These are phyloP conservation scores for Thereva nobilitata DNA, from an alignment of 2,888 invertebrate genomes.

Conservation along the genomic window DNA sequence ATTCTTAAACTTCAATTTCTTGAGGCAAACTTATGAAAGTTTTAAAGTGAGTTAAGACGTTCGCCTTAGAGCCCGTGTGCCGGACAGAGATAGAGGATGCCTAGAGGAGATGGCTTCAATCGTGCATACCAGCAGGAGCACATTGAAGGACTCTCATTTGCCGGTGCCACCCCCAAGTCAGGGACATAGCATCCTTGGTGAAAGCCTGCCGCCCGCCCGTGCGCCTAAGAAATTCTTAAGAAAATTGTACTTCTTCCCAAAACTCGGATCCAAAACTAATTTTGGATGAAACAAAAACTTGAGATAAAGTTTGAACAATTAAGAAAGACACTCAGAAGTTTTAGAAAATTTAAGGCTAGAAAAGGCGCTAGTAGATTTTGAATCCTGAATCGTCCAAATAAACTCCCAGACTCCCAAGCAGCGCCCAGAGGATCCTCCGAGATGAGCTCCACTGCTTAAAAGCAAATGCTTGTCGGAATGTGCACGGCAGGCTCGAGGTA, in stretches of 20 bases:
- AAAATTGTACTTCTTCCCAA: not conserved
- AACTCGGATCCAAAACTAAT: constrained; percentile 8
- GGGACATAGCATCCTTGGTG: too few relatives aligned
- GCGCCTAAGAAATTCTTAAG: not conserved
- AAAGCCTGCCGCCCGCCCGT: too few relatives aligned
- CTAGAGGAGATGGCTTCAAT: constrained; percentile 3
- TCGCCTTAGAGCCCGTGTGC: not conserved
- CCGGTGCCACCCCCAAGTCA: not conserved
- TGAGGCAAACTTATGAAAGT: constrained; percentile 13
- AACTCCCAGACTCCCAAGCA: too few relatives aligned
- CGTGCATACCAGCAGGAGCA: constrained; percentile 1
- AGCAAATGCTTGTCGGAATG: too few relatives aligned
- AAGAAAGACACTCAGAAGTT: constrained; percentile 38
- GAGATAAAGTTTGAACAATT: constrained; percentile 39
- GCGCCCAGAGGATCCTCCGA: too few relatives aligned
- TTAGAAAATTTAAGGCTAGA: constrained; percentile 25
- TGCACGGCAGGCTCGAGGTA: too few relatives aligned
- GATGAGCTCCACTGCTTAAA: too few relatives aligned
- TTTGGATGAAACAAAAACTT: constrained; percentile 32
- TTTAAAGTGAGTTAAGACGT: constrained; percentile 10
- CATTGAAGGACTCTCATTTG: constrained; percentile 7
- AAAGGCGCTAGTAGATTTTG: not conserved
- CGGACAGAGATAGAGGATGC: not conserved
- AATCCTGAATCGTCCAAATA: too few relatives aligned
- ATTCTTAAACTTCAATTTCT: constrained; percentile 10